phyloP scores from a whole-genome alignment of 2,888 invertebrate species.

The Alviniconcha strummeri region DNA sequence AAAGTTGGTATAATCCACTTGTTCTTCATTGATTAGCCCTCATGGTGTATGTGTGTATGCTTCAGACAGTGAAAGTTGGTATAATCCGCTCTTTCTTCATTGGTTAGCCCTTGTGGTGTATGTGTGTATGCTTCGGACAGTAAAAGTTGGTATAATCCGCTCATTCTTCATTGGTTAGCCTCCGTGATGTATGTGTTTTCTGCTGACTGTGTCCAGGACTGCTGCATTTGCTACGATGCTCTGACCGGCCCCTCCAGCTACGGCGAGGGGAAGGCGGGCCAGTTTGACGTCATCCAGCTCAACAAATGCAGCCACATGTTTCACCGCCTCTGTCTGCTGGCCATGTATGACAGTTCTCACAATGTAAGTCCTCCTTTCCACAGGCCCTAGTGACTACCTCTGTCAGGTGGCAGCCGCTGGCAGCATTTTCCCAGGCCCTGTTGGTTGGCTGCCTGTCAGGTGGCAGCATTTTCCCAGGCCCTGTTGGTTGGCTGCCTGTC shows the following conservation, averaged over 20 bases:
- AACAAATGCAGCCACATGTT: conserved; percentile 86
- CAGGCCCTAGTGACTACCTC: too few species aligned
- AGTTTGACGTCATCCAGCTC: conserved; percentile 79
- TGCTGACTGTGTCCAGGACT: conserved; percentile 46
- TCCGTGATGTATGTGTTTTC: too few species aligned
- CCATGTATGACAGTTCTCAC: conserved; percentile 79
- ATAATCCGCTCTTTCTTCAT: background rate
- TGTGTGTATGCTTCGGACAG: too few species aligned
- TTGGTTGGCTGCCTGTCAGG: too few species aligned
- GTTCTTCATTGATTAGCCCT: background rate
- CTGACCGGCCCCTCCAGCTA: conserved; percentile 67
- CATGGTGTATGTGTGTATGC: too few species aligned
- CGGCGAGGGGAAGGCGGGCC: conserved; percentile 63
- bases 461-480: conserved; percentile 80
- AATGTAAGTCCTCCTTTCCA: conserved; percentile 51
- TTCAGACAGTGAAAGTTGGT: too few species aligned
- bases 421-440: too few species aligned
- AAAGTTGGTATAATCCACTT: background rate
- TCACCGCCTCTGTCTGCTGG: conserved; percentile 86
- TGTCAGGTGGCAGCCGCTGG: too few species aligned
- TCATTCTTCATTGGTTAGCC: too few species aligned
- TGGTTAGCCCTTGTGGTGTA: too few species aligned
- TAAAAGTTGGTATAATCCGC: too few species aligned
- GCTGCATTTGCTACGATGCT: conserved; percentile 71
- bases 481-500: conserved; percentile 6